Conservation (phyloP, 2,888 invertebrate species). For the Julus scandinavius region DNA sequence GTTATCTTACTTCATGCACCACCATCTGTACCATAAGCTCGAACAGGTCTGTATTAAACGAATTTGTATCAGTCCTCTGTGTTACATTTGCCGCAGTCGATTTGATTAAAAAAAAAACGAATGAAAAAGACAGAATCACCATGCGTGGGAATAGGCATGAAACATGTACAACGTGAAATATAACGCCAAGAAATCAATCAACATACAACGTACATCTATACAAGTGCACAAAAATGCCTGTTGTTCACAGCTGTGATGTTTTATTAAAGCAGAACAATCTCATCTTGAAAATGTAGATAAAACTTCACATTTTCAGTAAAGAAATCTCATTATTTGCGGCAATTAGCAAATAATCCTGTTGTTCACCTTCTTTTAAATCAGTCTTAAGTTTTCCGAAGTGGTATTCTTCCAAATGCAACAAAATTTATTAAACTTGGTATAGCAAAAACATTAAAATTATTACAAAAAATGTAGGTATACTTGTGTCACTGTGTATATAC, state of each 20-base stretch:
- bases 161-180: neutral
- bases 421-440: too few species aligned
- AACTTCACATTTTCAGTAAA: neutral
- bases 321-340: too few species aligned
- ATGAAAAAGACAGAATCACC: neutral
- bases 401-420: too few species aligned
- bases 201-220: neutral
- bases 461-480: too few species aligned
- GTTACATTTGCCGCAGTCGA: neutral
- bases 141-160: neutral
- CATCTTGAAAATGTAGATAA: neutral
- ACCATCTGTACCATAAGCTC: neutral
- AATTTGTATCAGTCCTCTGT: neutral
- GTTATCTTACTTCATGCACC: neutral
- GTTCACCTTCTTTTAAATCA: too few species aligned
- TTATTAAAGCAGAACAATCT: neutral
- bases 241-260: neutral
- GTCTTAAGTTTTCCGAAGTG: too few species aligned
- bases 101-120: neutral
- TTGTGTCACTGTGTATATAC: too few species aligned
- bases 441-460: too few species aligned
- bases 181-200: conserved; percentile 28
- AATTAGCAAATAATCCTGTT: too few species aligned
- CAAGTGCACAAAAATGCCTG: neutral
- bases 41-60: neutral